Base-by-base conservation (phyloP, 2,797 vertebrate species). In the Enteromius unitaeniatus region DNA sequence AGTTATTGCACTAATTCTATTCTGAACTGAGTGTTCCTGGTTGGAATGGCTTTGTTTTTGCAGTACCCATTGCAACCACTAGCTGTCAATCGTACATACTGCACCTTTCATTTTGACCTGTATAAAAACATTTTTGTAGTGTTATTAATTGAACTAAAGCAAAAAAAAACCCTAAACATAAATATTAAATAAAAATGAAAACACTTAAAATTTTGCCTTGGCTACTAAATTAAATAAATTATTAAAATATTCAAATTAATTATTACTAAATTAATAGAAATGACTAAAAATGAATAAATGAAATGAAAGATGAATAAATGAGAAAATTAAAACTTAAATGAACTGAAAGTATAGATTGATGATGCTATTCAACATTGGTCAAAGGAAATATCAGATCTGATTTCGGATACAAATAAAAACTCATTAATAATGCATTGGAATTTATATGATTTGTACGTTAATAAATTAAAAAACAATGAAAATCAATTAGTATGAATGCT, bases 331-430 rank as follows among this genome's bases (percentile, higher is more conserved):
- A 45, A 14, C n/a, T 58, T 11, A 13, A 58, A 58, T 11, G n/a
- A 47, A 70, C n/a, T 17, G 23, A 72, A 72, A 72, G 47, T 26
- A 70, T 45, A 45, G 23, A 69, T 23, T 76, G 4, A 76, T 68
- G 34, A 17, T 76, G 15, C 34, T 37, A 31, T 15, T 65, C 6
- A 21, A 23, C 13, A 2, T 75, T 55, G 31, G 11, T 26, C 21
- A 42, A n/a, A 26, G 53, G 4, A 55, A 28, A 23, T 10, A 76
- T 74, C 34, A 34, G 5, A 34, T 34, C 34, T 34, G 34, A 40
- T 40, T 9, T 40, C 8, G 6, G 37, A 40, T 40, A 9, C 40
- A 8, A 37, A 37, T 37, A 42, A 42, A 10, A 42, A 45, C 42
- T 45, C 7, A n/a, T 55, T 34, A 15, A 73, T 73, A 17, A 14